Base-by-base conservation (phyloP, 2,797 vertebrate genomes). In the Phrynocephalus vlangalii region DNA sequence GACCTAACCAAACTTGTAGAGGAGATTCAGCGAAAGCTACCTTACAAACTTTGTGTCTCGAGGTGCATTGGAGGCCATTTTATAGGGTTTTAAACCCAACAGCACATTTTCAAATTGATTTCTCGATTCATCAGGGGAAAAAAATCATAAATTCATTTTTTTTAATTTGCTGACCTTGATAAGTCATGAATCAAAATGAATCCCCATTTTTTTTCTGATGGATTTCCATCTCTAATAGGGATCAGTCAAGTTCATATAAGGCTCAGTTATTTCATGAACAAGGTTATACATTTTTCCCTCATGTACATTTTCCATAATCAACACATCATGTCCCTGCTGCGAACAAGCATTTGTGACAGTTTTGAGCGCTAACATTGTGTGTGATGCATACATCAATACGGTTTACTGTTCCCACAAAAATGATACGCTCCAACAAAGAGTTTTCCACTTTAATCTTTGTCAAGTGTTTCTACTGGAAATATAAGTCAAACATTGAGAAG, bases 401-500 rank as follows among this genome's bases (percentile, higher is more conserved):
- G 8, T 70, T 38, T 71, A n/a, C 66, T 20, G 28, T 78, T 76
- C 30, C 30, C 1, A 10, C 6, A 63, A 38, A 15, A 70, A 8
- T n/a, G 18, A 76, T 33, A 44, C 80, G 28, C 63, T 22, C 78
- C 72, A 44, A 50, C n/a, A 33, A n/a, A 60, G 73, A 77, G 1
- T 56, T 60, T 83, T 77, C 66, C 50, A 60, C 67, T 72, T 79
- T 63, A 83, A 83, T 83, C 73, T 71, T 83, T 71, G 81, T 78
- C 86, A 83, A 78, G 76, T 67, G 73, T 77, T 83, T 44, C n/a
- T 72, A 38, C 60, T 66, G 67, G 66, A 82, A 73, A 83, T 79
- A 71, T 83, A 75, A 50, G 79, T 66, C 60, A 71, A 87, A 78
- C 30, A 16, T 79, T 78, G 44, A 13, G 56, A 70, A 83, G 67